phyloP scores from a whole-genome alignment of 2,797 vertebrate species.

The Clamator glandarius region DNA sequence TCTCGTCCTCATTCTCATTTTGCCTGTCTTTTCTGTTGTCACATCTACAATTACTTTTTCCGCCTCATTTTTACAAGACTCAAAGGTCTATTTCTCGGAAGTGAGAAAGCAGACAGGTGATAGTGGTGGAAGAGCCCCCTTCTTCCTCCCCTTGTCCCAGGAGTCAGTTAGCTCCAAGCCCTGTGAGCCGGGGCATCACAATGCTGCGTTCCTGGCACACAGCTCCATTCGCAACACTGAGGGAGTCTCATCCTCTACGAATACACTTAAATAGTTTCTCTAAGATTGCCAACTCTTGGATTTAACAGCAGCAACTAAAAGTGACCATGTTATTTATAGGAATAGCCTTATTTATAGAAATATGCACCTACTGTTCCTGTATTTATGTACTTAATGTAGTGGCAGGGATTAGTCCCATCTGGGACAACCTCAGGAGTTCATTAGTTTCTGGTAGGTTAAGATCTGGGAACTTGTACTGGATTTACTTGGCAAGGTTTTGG shows the following conservation, averaged over 20 bases:
- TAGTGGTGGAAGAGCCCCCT: not conserved
- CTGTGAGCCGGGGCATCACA: rapidly evolving
- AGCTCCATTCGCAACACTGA: not conserved
- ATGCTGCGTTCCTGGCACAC: rapidly evolving
- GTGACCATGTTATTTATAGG: not conserved
- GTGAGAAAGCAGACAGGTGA: not conserved
- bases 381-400: not conserved
- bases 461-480: not conserved
- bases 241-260: not conserved
- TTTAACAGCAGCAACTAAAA: not conserved
- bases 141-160: not conserved
- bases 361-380: not conserved
- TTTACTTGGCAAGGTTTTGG: too few relatives aligned
- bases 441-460: not conserved
- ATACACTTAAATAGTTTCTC: not conserved
- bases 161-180: not conserved
- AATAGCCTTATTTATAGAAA: not conserved
- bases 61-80: not conserved
- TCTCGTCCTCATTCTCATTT: not conserved
- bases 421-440: not conserved
- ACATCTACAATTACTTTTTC: not conserved
- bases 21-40: not conserved
- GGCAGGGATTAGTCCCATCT: not conserved
- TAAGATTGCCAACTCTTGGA: not conserved
- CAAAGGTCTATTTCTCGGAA: not conserved